Evolutionary conservation across 2,113 vertebrate species (phyloP), one percentile per base, ranked within the genome.

Genomic region (Spea bombifrons): DNA sequence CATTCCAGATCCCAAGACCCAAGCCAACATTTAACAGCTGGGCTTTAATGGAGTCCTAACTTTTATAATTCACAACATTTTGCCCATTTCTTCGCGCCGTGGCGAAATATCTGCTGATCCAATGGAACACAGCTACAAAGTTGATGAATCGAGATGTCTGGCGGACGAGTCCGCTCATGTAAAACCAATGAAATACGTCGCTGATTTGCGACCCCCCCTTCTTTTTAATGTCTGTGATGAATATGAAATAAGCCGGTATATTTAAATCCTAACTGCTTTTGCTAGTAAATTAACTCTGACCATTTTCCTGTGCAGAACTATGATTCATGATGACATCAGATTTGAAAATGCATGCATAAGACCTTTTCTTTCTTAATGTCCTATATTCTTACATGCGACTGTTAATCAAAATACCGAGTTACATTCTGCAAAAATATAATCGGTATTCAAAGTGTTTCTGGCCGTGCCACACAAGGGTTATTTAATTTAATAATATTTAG

Each of bases 261-360:
- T 50, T 16, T 78, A 50, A 64, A 71, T 78, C 71, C 65, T 17
- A 30, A 57, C 55, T 44, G 64, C 48, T 30, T 17, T 15, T 17
- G 55, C 15, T 59, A 7, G n/a, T 78, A 63, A 72, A 72, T 78
- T 71, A 7, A 45, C 16, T 4, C 61, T 78, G 76, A 72, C 68
- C 76, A 9, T 72, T 53, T 72, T 78, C 30, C 45, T 30, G 49
- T 52, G 59, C 53, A 65, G 76, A 59, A 16, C 45, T 7, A 30
- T 78, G 76, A 78, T 71, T 78, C 76, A 78, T 65, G 3, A 61
- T 71, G 76, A 65, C 67, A 71, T 78, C 76, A 65, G 68, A 71
- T 65, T 76, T 76, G 59, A 59, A 69, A 69, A 76, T 76, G 69
- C 75, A 76, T 76, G 65, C 57, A 10, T 69, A 17, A 10, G 12